These are phyloP conservation scores for Prinia subflava DNA, from an alignment of 2,113 vertebrate species.

Conservation along the genomic window DNA sequence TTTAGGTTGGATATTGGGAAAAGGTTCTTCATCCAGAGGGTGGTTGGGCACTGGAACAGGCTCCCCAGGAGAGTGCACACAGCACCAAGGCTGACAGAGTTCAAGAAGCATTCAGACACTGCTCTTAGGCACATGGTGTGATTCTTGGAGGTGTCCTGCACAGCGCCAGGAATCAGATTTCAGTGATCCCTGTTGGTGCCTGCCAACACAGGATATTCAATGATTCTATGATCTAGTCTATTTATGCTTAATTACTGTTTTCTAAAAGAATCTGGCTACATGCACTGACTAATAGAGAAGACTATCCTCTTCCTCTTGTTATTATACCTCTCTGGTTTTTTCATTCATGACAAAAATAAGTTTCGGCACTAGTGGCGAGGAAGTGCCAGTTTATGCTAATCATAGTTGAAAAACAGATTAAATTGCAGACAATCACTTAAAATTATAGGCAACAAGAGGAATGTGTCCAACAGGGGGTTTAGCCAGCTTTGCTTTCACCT, in stretches of 20 bases:
- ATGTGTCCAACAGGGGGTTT: neutral
- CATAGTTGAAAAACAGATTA: neutral
- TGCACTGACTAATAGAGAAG: neutral
- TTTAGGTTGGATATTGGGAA: neutral
- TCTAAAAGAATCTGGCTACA: neutral
- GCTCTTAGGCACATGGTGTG: neutral
- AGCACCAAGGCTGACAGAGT: neutral
- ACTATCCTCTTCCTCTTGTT: neutral
- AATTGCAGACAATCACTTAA: neutral
- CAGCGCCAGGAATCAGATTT: neutral
- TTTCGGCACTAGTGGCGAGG: neutral
- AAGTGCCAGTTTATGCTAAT: neutral
- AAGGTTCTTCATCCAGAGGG: neutral
- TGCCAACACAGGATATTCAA: neutral
- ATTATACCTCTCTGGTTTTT: neutral
- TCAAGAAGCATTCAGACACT: accelerated
- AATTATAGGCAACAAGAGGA: neutral
- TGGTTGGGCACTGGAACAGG: neutral
- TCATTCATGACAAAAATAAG: neutral
- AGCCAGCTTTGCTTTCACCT: neutral
- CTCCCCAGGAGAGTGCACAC: neutral
- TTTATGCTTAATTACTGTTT: constrained; percentile 27
- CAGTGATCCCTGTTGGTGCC: neutral
- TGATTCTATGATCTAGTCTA: neutral
- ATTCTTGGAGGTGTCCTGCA: neutral